Conservation (phyloP, 1,140 invertebrate genomes). For the Stratiolaelaps scimitus region DNA sequence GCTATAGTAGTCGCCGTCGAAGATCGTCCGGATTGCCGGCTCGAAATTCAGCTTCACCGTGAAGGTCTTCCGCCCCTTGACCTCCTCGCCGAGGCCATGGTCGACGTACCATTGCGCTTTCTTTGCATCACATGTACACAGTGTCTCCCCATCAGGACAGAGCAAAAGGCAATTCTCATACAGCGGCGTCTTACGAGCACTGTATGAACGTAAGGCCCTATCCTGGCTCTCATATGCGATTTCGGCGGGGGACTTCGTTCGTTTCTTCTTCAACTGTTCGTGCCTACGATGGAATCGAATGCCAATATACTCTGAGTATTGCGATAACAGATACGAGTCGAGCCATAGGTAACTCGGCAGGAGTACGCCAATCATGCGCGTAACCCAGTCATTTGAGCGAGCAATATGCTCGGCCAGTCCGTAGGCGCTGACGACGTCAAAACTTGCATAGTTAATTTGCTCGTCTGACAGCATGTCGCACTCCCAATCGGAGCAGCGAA, state of each 20-base stretch:
- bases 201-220: conserved; percentile 37
- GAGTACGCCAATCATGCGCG: conserved; percentile 27
- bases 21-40: conserved; percentile 54
- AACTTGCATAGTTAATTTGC: conserved; percentile 25
- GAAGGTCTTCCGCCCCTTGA: conserved; percentile 49
- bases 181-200: conserved; percentile 51
- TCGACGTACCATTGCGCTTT: conserved; percentile 64
- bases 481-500: conserved; percentile 32
- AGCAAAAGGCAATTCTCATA: conserved; percentile 66
- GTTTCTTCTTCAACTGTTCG: not conserved
- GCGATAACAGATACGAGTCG: not conserved
- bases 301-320: not conserved
- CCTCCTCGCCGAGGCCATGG: conserved; percentile 52
- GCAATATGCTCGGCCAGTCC: conserved; percentile 11
- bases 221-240: not conserved
- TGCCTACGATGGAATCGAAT: not conserved
- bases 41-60: conserved; percentile 65
- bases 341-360: not conserved
- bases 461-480: conserved; percentile 32
- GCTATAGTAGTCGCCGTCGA: conserved; percentile 57
- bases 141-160: conserved; percentile 61
- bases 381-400: not conserved
- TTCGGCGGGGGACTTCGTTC: not conserved
- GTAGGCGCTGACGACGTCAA: not conserved
- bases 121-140: conserved; percentile 66